Evolutionary conservation across 2,888 invertebrate species (phyloP).

Genomic region (Oxycera nigricornis): DNA sequence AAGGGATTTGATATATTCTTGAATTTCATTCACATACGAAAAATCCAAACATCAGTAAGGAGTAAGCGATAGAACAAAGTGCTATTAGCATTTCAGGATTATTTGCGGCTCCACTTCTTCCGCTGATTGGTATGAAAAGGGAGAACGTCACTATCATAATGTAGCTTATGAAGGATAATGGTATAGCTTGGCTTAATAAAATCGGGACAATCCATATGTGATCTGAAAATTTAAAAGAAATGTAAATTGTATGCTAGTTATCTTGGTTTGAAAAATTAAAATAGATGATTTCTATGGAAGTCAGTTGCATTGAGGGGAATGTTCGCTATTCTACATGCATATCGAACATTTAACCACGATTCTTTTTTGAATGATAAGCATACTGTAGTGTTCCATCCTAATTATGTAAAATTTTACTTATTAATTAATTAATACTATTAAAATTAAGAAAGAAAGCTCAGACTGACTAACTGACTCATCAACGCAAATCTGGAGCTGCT

Average conservation of each 20-base stretch:
- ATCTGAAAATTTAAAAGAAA: conserved; percentile 49
- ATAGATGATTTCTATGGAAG: too few species aligned
- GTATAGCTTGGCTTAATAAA: conserved; percentile 60
- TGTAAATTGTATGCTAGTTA: background rate
- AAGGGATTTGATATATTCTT: background rate
- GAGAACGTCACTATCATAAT: conserved; percentile 63
- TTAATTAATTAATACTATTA: too few species aligned
- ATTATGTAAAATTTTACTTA: too few species aligned
- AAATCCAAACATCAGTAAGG: conserved; percentile 58
- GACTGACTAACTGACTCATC: too few species aligned
- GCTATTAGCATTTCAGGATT: conserved; percentile 68
- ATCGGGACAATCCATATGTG: conserved; percentile 59
- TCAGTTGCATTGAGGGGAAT: too few species aligned
- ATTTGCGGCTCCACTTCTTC: conserved; percentile 63
- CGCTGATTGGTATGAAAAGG: conserved; percentile 70
- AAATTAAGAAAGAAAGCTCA: too few species aligned
- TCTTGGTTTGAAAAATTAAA: background rate
- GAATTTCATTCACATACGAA: too few species aligned
- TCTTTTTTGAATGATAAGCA: too few species aligned
- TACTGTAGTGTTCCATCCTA: too few species aligned
- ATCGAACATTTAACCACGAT: too few species aligned
- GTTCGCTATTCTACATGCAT: too few species aligned
- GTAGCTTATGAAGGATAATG: conserved; percentile 63
- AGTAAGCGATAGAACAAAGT: conserved; percentile 59
- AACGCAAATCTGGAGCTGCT: too few species aligned